Evolutionary conservation across 2,888 invertebrate species (phyloP).

Genomic region (Dryobotodes eremita): DNA sequence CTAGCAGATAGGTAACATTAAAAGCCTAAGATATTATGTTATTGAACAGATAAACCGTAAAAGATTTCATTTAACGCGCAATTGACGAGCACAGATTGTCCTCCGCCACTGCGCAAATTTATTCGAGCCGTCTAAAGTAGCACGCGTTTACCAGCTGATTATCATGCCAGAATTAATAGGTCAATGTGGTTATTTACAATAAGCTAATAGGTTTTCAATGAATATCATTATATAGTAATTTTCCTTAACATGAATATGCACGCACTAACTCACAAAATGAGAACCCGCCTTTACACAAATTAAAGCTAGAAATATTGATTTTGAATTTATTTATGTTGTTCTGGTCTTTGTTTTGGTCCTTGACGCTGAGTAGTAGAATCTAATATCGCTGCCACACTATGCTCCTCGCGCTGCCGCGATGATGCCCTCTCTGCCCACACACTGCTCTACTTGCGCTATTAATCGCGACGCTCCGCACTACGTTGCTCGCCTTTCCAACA

Average conservation of each 20-base stretch:
- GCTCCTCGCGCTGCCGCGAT: too few species aligned
- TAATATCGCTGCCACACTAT: too few species aligned
- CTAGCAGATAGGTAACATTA: neutral
- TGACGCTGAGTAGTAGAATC: neutral
- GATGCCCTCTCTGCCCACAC: too few species aligned
- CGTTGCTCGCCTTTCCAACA: too few species aligned
- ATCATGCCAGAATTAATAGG: slow-evolving; percentile 33
- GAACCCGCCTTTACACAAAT: neutral
- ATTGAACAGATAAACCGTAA: slow-evolving; percentile 15
- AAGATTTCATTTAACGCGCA: slow-evolving; percentile 27
- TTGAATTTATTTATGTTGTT: neutral
- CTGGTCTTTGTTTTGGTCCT: neutral
- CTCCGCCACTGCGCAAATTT: slow-evolving; percentile 36
- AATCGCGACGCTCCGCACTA: too few species aligned
- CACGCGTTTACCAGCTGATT: slow-evolving; percentile 40
- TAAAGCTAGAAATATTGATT: neutral
- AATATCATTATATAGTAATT: slow-evolving; percentile 10
- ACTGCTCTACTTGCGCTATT: too few species aligned
- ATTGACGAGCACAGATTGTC: slow-evolving; percentile 20
- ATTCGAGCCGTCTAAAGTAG: slow-evolving; percentile 26
- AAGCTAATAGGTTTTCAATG: slow-evolving; percentile 19
- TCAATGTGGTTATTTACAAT: slow-evolving; percentile 38
- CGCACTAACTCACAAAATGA: neutral
- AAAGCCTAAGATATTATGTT: neutral
- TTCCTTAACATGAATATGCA: slow-evolving; percentile 24